Evolutionary conservation across 64 coral and sea anemone genomes (phyloP).

Genomic region (Acropora tenuis): DNA sequence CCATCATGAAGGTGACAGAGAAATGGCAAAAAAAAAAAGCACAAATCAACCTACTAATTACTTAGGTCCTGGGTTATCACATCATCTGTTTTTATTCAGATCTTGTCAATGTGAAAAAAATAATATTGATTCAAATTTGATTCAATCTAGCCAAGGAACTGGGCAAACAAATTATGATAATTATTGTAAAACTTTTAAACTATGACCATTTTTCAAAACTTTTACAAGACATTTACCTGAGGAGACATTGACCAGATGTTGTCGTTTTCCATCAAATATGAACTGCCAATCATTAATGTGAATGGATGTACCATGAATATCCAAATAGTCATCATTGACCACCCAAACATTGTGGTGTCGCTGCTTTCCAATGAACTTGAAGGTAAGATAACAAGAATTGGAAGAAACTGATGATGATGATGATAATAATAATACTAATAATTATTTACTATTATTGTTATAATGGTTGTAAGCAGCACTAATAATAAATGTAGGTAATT

Average conservation of each 20-base stretch:
- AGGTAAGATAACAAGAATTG: not conserved
- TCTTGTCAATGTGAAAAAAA: not conserved
- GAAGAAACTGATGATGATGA: not conserved
- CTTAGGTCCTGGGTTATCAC: not conserved
- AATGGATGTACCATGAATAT: slow-evolving; percentile 8
- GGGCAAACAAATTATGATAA: not conserved
- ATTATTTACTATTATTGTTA: not conserved
- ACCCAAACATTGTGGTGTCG: not conserved
- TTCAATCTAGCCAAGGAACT: no score
- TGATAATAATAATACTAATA: not conserved
- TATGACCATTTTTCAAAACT: no score
- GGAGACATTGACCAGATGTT: not conserved
- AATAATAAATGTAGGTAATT: no score
- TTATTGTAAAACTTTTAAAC: no score
- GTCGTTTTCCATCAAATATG: not conserved
- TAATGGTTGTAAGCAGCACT: no score
- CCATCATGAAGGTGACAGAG: slow-evolving; percentile 22
- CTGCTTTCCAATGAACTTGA: slow-evolving; percentile 35
- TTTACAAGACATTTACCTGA: slow-evolving; percentile 15
- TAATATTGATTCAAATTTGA: not conserved
- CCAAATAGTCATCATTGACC: slow-evolving; percentile 19
- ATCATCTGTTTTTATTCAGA: not conserved
- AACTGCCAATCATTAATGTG: not conserved
- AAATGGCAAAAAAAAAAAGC: not conserved
- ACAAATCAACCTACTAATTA: not conserved